A percentile compares a stretch with the other conserved stretches of the same genome.
Evolutionary conservation across 2,888 invertebrate species (phyloP).

Genomic region (Scaptomyza polygonia): DNA sequence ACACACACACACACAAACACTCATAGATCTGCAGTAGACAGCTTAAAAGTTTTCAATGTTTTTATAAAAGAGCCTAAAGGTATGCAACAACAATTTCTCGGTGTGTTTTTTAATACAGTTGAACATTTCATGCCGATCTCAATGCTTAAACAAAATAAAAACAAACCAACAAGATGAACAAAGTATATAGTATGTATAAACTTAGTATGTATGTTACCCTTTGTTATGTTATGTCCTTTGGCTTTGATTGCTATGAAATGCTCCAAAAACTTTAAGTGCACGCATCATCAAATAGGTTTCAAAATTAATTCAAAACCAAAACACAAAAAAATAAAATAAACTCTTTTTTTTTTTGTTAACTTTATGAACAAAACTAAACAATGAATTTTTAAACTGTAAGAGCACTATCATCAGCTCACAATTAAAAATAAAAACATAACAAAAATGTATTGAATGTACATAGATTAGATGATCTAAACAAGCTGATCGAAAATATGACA

Average conservation of each 20-base stretch:
- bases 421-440: background rate
- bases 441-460: constrained; percentile 25
- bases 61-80: constrained; percentile 5
- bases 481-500: background rate
- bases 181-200: background rate
- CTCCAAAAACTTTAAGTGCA: constrained; percentile 10
- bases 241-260: constrained; percentile 5
- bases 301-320: constrained; percentile 34
- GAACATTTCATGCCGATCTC: background rate
- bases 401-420: too few species aligned
- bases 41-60: background rate
- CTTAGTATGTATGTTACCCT: constrained; percentile 1
- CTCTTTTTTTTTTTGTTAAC: too few species aligned
- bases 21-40: constrained; percentile 14
- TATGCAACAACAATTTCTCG: constrained; percentile 21
- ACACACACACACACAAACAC: constrained; percentile 11
- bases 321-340: background rate
- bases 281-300: constrained; percentile 43
- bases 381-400: too few species aligned
- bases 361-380: too few species aligned
- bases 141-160: background rate
- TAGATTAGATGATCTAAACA: background rate
- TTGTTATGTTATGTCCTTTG: constrained; percentile 1
- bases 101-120: background rate
- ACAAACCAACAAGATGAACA: background rate